Base-by-base conservation (phyloP, 2,797 vertebrate species). In the Stomatorhinus walkeri region DNA sequence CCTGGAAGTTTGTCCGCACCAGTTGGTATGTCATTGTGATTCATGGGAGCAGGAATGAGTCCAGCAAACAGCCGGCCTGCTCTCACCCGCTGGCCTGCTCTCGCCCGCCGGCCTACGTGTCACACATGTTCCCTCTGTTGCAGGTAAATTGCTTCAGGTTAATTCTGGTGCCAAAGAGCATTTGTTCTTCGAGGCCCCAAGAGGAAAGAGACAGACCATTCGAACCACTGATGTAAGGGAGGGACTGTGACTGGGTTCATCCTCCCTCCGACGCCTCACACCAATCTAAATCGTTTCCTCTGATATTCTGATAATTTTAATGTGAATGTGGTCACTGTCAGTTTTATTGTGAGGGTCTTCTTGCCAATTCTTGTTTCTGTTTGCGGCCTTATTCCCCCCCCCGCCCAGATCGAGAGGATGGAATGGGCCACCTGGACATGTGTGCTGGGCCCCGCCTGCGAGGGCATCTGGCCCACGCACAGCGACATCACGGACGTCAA, bases 111-210 rank as follows among this genome's bases (percentile, higher is more conserved):
- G 83, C 2, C 7, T 59, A 7, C 6, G 3, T 61, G 2, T 59
- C 51, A 46, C 59, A 3, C 22, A 10, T 9, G 2, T 87, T 49
- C 1, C 68, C 59, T 61, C 92, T 87, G 85, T 54, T 90, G 88
- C 93, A 99, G 98, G 98, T 89, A 99, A 99, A 93, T 94, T 99
- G 91, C 91, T 99, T 92, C 98, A 99, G 95, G 97, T 99, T 91
- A 99, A 99, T 96, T 98, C 98, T 1, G 98, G 97, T 92, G 96
- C 97, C 91, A 98, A 97, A 95, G 97, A 99, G 92, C 98, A 98
- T 90, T 94, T 99, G 0, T 99, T 99, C 95, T 99, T 98, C 90
- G 98, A 99, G 95, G 98, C 98, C 61, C 98, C 98, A 0, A 96
- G 98, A 93, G 98, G 98, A 92, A 97, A 97, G 87, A 95, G 96